Base-by-base conservation (phyloP, 2,113 vertebrate species). In the Butorides virescens region DNA sequence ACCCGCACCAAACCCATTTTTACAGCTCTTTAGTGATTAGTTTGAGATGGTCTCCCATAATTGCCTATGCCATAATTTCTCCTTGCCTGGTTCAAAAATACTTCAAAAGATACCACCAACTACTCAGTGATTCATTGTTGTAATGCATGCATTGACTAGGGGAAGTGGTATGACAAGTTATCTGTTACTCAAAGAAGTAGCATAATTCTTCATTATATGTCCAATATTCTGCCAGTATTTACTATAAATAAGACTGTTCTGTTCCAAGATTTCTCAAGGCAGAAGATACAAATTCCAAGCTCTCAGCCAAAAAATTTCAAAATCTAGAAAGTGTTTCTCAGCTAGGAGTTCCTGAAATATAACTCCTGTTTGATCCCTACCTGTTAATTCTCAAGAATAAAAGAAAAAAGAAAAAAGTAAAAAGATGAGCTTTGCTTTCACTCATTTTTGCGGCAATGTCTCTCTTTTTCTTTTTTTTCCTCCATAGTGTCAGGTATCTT, bases 201-300 rank as follows among this genome's bases (percentile, higher is more conserved):
- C 62, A 72, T 83, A 80, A 83, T 74, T 88, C 79, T 86, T 93
- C 75, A 86, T 74, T 90, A 62, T 50, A 63, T 50, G 78, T 52
- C 56, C 67, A 90, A 55, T 93, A 81, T 74, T 88, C 82, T 86
- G 63, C 52, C 53, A 86, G 59, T 70, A 63, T 94, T 92, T 93
- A 79, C 75, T 94, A 80, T 91, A 97, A 95, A 90, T 95, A 94
- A 92, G 50, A 55, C 63, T 61, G 12, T 67, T 95, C 63, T 86
- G n/a, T 90, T 93, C 86, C 92, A 88, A 92, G 75, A 92, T 86
- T 96, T 94, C 37, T 88, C 65, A 83, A 88, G 79, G 88, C 32
- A 83, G 65, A 93, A 86, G 74, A 84, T 52, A 91, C 5, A 59
- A 71, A 87, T 78, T 84, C 34, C 1, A 5, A 75, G 22, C 25